Evolutionary conservation across 92 coral and sea anemone species (phyloP), one percentile per base, ranked within the genome.

Genomic region (Porites divaricata): DNA sequence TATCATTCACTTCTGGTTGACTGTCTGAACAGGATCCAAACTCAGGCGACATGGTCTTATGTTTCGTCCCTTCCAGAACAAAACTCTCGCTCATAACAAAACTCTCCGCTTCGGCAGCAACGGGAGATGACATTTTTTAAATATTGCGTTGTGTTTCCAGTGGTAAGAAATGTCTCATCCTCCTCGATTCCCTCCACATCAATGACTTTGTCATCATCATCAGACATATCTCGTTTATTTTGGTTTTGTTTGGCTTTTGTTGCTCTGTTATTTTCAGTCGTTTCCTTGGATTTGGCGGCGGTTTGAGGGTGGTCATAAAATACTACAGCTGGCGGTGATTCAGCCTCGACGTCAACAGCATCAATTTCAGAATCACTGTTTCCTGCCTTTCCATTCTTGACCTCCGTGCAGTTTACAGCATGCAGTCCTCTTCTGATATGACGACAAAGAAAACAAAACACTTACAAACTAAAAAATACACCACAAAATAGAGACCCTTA

Each of bases 41-140:
- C 63, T 94, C 98, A 14, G 98, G 95, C 8, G 97, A 93, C 91
- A 93, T 91, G 22, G 75, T 67, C 86, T 93, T 93, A 75, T 93
- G 95, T 58, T 86, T 81, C 7, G 95, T 89, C 19, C 91, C 93
- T 63, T 85, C 86, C 13, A 83, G 58, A 26, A 91, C 79, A 66
- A 80, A 77, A 72, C 93, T 93, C 72, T 91, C 95, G 24, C 90
- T 88, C 81, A 89, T 83, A 54, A 54, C 56, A 57, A 70, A 91
- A 73, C 94, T 88, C 1, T 72, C 87, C 20, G 23, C 70, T 28
- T 80, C 85, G 1, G 78, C 70, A 7, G 86, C 67, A 16, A 83
- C 58, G 10, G 90, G 91, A 6, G 80, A 58, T 67, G 23, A 1
- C 49, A 11, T 23, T 78, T 17, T 61, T 24, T 4, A 45, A 67